phyloP scores from a whole-genome alignment of 2,113 vertebrate species.

The Otis tarda region DNA sequence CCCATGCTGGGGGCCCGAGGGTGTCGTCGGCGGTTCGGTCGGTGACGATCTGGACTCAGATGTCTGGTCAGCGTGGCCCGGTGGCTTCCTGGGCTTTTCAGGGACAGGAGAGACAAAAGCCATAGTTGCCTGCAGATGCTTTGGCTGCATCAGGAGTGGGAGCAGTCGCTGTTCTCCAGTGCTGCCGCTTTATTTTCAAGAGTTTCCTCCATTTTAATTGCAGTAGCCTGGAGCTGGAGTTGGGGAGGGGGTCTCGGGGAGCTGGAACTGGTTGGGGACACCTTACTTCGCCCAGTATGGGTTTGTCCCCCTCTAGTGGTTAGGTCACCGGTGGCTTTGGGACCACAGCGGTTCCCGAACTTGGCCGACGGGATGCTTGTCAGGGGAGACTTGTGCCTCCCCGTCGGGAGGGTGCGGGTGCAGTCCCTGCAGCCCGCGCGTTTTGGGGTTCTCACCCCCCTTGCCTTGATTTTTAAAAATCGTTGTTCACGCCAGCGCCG shows the following conservation, averaged over 20 bases:
- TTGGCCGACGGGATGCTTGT: neutral
- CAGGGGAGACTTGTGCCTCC: neutral
- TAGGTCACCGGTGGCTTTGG: neutral
- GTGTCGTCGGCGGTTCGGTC: neutral
- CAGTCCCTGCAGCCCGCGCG: neutral
- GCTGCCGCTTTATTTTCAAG: neutral
- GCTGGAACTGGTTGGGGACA: neutral
- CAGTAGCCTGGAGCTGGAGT: neutral
- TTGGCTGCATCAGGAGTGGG: neutral
- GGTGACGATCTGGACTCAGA: neutral
- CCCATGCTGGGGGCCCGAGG: accelerated
- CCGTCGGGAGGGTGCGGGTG: neutral
- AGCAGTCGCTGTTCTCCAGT: neutral
- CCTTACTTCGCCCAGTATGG: neutral
- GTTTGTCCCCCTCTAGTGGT: neutral
- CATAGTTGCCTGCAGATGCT: neutral
- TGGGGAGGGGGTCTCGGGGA: too few relatives aligned
- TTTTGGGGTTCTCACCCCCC: neutral
- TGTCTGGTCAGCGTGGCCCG: neutral
- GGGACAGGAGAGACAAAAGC: neutral
- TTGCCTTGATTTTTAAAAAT: too few relatives aligned
- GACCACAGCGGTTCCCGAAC: neutral
- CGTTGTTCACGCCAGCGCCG: too few relatives aligned
- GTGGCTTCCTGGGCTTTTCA: neutral
- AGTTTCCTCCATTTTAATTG: neutral